Evolutionary conservation across 2,888 invertebrate species (phyloP).

Genomic region (Ormyrus thymus): DNA sequence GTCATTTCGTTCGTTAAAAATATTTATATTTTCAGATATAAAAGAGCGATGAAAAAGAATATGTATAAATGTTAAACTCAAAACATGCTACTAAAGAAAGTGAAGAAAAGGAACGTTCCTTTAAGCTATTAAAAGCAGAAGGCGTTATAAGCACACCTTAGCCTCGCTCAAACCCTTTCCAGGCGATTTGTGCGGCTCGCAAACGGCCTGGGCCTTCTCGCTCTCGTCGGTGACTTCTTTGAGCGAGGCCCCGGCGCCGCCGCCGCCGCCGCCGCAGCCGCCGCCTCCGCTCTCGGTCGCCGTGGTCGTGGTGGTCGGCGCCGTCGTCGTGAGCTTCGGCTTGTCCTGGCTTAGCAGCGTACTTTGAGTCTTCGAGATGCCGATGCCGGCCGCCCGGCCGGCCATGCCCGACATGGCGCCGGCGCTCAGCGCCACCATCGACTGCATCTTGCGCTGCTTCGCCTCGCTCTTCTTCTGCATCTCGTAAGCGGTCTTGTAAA

Average conservation of each 20-base stretch:
- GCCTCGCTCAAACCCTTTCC: constrained; percentile 1
- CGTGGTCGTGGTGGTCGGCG: constrained; percentile 77
- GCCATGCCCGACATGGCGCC: constrained; percentile 95
- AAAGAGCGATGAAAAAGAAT: no score
- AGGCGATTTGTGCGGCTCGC: constrained; percentile 5
- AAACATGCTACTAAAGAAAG: no score
- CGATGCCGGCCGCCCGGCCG: constrained; percentile 90
- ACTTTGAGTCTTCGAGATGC: constrained; percentile 84
- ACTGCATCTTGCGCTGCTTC: constrained; percentile 96
- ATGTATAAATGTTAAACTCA: no score
- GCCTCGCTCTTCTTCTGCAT: constrained; percentile 98
- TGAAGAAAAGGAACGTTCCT: no score
- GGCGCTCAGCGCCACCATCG: constrained; percentile 93
- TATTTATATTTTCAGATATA: no score
- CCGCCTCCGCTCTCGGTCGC: constrained; percentile 68
- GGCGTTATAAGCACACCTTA: constrained; percentile 55
- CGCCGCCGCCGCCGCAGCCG: constrained; percentile 58
- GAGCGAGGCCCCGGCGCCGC: constrained; percentile 53
- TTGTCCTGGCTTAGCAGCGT: constrained; percentile 84
- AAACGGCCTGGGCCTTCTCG: constrained; percentile 52
- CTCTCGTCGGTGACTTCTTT: constrained; percentile 64
- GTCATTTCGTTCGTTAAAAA: no score
- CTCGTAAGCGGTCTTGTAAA: constrained; percentile 97
- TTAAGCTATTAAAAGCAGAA: no score
- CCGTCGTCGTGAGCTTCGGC: constrained; percentile 75